phyloP scores from a whole-genome alignment of 2,888 invertebrate species.

The Athrips mouffetella region DNA sequence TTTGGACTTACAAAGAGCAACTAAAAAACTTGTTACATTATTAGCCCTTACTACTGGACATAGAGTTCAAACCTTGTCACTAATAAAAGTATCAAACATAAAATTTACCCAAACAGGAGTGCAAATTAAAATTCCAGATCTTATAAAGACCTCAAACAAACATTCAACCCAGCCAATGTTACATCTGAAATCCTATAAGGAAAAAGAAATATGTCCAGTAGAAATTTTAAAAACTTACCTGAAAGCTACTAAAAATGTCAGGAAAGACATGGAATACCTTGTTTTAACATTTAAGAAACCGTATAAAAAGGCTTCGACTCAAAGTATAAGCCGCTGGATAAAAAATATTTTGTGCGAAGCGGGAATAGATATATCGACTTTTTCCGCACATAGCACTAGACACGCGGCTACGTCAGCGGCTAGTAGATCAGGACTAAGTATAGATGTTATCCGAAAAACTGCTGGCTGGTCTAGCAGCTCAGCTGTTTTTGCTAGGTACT shows the following conservation, averaged over 20 bases:
- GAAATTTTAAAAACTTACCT: constrained; percentile 12
- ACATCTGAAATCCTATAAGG: neutral
- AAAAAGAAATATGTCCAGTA: constrained; percentile 16
- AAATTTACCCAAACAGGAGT: neutral
- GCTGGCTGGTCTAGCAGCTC: constrained; percentile 21
- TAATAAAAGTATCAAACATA: constrained; percentile 10
- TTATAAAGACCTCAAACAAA: constrained; percentile 17
- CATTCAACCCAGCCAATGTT: constrained; percentile 2
- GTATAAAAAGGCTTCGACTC: neutral
- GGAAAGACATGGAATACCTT: neutral
- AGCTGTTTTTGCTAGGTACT: constrained; percentile 9
- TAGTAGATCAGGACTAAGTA: constrained; percentile 16
- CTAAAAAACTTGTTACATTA: constrained; percentile 1
- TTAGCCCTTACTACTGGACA: constrained; percentile 9
- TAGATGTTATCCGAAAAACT: constrained; percentile 21
- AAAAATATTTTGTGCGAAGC: neutral
- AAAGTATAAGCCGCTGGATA: constrained; percentile 7
- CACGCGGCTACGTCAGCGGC: constrained; percentile 8
- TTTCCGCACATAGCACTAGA: constrained; percentile 5
- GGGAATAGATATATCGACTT: constrained; percentile 2
- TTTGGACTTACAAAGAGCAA: neutral
- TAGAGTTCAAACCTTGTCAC: constrained; percentile 7
- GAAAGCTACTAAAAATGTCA: neutral
- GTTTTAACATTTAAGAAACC: constrained; percentile 1
- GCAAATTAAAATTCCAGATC: constrained; percentile 15